These are phyloP conservation scores for Enoplosus armatus DNA, from an alignment of 2,797 vertebrate genomes.

Conservation along the genomic window DNA sequence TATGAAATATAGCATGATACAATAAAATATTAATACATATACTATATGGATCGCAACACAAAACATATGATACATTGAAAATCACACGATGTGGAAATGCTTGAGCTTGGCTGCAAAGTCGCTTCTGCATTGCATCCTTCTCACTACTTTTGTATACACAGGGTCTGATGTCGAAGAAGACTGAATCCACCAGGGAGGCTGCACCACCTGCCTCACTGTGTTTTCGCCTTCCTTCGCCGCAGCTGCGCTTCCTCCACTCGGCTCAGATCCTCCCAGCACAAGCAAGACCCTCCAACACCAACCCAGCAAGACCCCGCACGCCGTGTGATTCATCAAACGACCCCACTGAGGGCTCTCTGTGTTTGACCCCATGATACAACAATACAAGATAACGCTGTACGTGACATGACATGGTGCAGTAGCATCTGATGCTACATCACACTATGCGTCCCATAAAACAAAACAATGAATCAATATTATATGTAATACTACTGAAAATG, in stretches of 20 bases:
- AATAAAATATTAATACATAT: too few relatives aligned
- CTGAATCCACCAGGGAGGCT: slow-evolving; percentile 21
- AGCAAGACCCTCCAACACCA: slow-evolving; percentile 13
- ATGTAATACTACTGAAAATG: background rate
- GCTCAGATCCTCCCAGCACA: slow-evolving; percentile 3
- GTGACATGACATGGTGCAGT: background rate
- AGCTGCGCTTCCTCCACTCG: background rate
- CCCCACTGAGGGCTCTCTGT: background rate
- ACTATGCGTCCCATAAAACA: background rate
- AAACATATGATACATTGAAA: background rate
- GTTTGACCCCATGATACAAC: background rate
- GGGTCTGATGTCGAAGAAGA: slow-evolving; percentile 14
- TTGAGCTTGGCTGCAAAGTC: slow-evolving; percentile 1
- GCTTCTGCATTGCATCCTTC: background rate
- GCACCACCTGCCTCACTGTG: slow-evolving; percentile 20
- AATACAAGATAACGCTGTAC: background rate
- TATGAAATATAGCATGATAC: background rate
- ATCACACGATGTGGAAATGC: too few relatives aligned
- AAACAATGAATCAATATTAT: background rate
- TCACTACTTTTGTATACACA: background rate
- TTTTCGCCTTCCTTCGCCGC: background rate
- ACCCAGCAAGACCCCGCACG: slow-evolving; percentile 26
- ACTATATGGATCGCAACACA: background rate
- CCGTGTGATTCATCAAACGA: slow-evolving; percentile 34
- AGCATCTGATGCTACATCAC: background rate